These are phyloP conservation scores for Leucoma salicis DNA, from an alignment of 2,888 invertebrate genomes.

Conservation along the genomic window DNA sequence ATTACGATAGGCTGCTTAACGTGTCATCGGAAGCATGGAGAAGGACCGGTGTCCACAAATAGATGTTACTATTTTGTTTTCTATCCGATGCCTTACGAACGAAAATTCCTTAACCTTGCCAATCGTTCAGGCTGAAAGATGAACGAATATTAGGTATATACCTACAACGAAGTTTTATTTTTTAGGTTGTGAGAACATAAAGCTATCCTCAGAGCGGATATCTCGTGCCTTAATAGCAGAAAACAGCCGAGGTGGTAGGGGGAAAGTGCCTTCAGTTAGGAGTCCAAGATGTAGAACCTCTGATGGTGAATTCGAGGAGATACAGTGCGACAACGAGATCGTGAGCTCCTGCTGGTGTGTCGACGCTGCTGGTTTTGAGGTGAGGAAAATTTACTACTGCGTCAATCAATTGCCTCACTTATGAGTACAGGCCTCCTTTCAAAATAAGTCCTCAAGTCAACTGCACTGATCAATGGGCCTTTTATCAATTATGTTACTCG, in stretches of 20 bases:
- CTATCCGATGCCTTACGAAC: too few species aligned
- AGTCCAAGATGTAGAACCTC: constrained; percentile 87
- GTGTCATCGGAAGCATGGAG: too few species aligned
- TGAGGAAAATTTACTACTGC: constrained; percentile 23
- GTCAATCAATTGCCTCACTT: neutral
- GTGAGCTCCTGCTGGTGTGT: constrained; percentile 92
- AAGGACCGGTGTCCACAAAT: too few species aligned
- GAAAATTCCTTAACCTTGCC: too few species aligned
- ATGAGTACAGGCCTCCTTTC: too few species aligned
- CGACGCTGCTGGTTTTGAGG: constrained; percentile 89
- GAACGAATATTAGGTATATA: too few species aligned
- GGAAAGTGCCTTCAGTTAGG: constrained; percentile 82
- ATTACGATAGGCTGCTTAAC: too few species aligned
- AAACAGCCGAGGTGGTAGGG: constrained; percentile 84
- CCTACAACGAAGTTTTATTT: neutral
- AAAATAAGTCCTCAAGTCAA: too few species aligned
- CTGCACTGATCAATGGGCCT: too few species aligned
- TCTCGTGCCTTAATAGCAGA: constrained; percentile 70
- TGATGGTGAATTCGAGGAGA: constrained; percentile 88
- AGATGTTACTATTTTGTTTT: too few species aligned
- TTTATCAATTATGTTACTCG: too few species aligned
- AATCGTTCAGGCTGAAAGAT: too few species aligned
- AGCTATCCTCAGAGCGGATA: constrained; percentile 68
- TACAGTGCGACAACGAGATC: constrained; percentile 89
- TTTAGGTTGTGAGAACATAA: constrained; percentile 71